Evolutionary conservation across 2,113 vertebrate genomes (phyloP).

Genomic region (Dromiciops gliroides): DNA sequence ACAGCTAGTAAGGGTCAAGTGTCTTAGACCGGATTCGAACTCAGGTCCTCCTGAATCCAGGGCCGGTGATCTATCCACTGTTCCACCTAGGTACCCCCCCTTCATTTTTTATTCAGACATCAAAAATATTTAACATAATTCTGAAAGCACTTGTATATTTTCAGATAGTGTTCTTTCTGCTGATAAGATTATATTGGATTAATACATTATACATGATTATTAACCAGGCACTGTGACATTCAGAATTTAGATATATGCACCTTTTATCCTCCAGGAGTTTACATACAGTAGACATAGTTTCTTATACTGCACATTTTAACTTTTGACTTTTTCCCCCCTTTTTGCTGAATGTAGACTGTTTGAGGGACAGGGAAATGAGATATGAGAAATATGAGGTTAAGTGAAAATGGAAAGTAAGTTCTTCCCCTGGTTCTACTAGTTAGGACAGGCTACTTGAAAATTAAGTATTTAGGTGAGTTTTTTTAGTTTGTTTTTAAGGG

Average conservation of each 20-base stretch:
- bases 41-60: too few species aligned
- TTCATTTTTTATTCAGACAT: slow-evolving; percentile 27
- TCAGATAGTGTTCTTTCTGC: neutral
- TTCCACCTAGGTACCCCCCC: too few species aligned
- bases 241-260: neutral
- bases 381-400: neutral
- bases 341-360: slow-evolving; percentile 7
- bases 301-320: slow-evolving; percentile 35
- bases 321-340: slow-evolving; percentile 43
- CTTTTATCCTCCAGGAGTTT: slow-evolving; percentile 17
- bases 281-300: neutral
- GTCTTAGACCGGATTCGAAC: too few species aligned
- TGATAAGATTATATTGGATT: slow-evolving; percentile 10
- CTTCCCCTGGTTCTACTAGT: slow-evolving; percentile 44
- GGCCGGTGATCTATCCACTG: too few species aligned
- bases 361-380: neutral
- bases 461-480: neutral
- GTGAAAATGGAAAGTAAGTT: slow-evolving; percentile 13
- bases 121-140: slow-evolving; percentile 19
- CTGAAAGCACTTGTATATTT: neutral
- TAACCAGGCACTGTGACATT: slow-evolving; percentile 27
- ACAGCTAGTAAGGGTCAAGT: too few species aligned
- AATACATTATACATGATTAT: slow-evolving; percentile 13
- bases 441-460: slow-evolving; percentile 34
- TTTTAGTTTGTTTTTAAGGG: slow-evolving; percentile 9